A percentile compares a stretch with the other conserved stretches of the same genome.
phyloP scores from a whole-genome alignment of 2,888 invertebrate species.

The Plagodis dolabraria region DNA sequence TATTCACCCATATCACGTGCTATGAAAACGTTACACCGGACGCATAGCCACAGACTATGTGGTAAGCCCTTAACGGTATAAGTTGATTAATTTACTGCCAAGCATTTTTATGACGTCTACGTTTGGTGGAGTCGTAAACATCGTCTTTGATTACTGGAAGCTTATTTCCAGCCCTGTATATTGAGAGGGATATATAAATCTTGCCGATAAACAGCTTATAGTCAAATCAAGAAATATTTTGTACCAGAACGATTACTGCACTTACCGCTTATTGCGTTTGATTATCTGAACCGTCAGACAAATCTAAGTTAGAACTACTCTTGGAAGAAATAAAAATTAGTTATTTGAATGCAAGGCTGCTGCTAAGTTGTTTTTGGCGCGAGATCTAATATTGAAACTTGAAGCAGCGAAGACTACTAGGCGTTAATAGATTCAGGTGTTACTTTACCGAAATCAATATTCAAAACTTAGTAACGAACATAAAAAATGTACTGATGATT shows the following conservation, averaged over 20 bases:
- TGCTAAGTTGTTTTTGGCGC: no score
- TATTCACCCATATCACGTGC: no score
- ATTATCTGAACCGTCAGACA: no score
- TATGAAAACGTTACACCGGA: conserved; percentile 16
- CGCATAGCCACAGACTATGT: conserved; percentile 28
- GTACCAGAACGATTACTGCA: conserved; percentile 10
- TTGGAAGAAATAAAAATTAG: no score
- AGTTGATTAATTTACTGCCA: conserved; percentile 39
- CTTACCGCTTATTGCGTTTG: background rate
- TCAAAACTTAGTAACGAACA: no score
- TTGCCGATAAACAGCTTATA: conserved; percentile 24
- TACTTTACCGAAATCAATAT: no score
- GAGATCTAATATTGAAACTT: no score
- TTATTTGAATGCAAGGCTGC: no score
- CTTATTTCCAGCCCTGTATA: conserved; percentile 36
- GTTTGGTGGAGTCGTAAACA: conserved; percentile 38
- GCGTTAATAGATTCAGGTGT: no score
- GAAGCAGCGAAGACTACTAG: no score
- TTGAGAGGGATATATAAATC: conserved; percentile 24
- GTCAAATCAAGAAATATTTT: conserved; percentile 13
- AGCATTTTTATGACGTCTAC: conserved; percentile 37
- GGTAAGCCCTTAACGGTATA: conserved; percentile 37
- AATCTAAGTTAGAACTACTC: background rate
- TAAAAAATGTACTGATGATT: no score
- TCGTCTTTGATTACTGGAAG: conserved; percentile 37